phyloP scores from a whole-genome alignment of 2,888 invertebrate species.

The Brachyptera risi region DNA sequence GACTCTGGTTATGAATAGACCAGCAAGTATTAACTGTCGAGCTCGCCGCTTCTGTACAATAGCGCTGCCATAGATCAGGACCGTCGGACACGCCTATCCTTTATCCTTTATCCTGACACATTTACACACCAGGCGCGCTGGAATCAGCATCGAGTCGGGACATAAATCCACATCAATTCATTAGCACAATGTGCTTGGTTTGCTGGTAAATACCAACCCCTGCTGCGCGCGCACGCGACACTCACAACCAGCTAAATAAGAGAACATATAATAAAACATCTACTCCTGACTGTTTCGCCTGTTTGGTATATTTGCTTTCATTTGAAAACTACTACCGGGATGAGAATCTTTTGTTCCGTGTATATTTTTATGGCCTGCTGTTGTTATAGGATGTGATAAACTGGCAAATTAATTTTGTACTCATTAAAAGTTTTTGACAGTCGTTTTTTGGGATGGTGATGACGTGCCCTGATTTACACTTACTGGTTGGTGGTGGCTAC shows the following conservation, averaged over 20 bases:
- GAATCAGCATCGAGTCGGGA: constrained; percentile 2
- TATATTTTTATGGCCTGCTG: not conserved
- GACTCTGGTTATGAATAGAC: constrained; percentile 19
- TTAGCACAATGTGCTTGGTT: constrained; percentile 8
- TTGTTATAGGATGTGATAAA: constrained; percentile 23
- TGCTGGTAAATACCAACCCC: constrained; percentile 7
- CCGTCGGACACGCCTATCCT: constrained; percentile 4
- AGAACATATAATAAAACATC: constrained; percentile 13
- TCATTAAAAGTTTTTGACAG: constrained; percentile 28
- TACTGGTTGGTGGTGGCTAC: not conserved
- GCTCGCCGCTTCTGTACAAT: not conserved
- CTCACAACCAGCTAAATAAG: constrained; percentile 13
- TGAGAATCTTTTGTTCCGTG: constrained; percentile 1
- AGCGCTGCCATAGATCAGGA: constrained; percentile 9
- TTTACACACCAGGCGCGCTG: not conserved
- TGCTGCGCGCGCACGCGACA: not conserved
- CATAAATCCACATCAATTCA: constrained; percentile 17
- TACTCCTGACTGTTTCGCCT: constrained; percentile 12
- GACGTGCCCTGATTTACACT: constrained; percentile 4
- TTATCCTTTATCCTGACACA: constrained; percentile 14
- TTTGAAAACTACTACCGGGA: not conserved
- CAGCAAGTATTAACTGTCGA: constrained; percentile 25
- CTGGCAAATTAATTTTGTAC: constrained; percentile 27
- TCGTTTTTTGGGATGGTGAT: not conserved
- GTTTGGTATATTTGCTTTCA: not conserved